Evolutionary conservation across 2,113 vertebrate species (phyloP).

Genomic region (Macquaria ambigua): DNA sequence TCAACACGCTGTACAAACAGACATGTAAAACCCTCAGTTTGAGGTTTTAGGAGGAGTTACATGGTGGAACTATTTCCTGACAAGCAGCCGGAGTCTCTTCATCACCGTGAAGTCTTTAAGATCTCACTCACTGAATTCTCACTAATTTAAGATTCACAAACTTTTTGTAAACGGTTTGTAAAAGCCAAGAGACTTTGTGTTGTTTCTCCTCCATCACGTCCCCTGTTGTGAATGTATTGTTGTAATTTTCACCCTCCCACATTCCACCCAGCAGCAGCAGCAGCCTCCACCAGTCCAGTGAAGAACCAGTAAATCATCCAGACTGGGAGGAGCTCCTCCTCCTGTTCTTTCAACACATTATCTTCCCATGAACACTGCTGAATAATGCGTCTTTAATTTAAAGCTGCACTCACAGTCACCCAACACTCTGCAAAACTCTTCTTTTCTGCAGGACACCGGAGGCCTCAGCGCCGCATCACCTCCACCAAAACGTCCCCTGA

Average conservation of each 20-base stretch:
- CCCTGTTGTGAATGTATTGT: constrained; percentile 51
- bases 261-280: constrained; percentile 47
- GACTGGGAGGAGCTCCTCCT: constrained; percentile 57
- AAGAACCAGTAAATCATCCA: constrained; percentile 70
- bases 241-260: constrained; percentile 56
- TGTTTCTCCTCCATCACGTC: constrained; percentile 9
- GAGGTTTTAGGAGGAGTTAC: too few relatives aligned
- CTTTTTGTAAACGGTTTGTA: not conserved
- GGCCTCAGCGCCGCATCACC: not conserved
- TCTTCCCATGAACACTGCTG: constrained; percentile 63
- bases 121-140: too few relatives aligned
- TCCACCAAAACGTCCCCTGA: not conserved
- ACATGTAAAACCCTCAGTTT: too few relatives aligned
- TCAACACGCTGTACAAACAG: too few relatives aligned
- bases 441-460: not conserved
- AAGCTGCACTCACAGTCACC: not conserved
- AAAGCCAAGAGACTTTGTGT: not conserved
- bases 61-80: too few relatives aligned
- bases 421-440: not conserved
- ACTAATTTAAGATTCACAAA: not conserved
- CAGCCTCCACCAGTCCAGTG: constrained; percentile 54
- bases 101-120: not conserved
- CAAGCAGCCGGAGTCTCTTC: too few relatives aligned
- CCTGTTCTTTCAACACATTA: constrained; percentile 61
- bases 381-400: constrained; percentile 59